A percentile compares a stretch with the other conserved stretches of the same genome.
Evolutionary conservation across 1,140 invertebrate genomes (phyloP).

Genomic region (Procambarus clarkii): DNA sequence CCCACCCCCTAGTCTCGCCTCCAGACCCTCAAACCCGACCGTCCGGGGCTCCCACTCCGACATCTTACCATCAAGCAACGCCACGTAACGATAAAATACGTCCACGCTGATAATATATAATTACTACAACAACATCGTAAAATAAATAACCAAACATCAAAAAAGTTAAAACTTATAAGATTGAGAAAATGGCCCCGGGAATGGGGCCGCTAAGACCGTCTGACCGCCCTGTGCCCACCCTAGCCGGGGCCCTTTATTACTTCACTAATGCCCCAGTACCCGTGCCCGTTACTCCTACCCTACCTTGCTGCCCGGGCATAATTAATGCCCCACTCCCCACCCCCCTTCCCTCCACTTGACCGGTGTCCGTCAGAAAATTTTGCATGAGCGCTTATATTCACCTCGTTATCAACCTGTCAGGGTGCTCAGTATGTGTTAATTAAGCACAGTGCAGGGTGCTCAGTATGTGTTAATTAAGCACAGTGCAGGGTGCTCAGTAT

Average conservation of each 20-base stretch:
- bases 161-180: not conserved
- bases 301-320: not conserved
- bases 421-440: too few relatives aligned
- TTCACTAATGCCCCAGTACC: conserved; percentile 15
- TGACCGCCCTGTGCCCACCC: not conserved
- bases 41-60: not conserved
- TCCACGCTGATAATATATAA: conserved; percentile 15
- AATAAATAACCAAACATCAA: conserved; percentile 8
- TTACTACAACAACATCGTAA: conserved; percentile 14
- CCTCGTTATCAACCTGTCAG: too few relatives aligned
- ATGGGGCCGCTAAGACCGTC: not conserved
- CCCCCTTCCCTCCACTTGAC: too few relatives aligned
- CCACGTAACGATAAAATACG: conserved; percentile 2
- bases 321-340: not conserved
- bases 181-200: not conserved
- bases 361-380: too few relatives aligned
- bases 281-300: not conserved
- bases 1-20: not conserved
- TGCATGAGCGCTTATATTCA: too few relatives aligned
- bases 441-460: too few relatives aligned
- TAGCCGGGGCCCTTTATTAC: not conserved
- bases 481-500: too few relatives aligned
- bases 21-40: not conserved
- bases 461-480: too few relatives aligned
- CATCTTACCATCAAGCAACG: not conserved